Base-by-base conservation (phyloP, 2,888 invertebrate species). In the Microplitis deprimator region DNA sequence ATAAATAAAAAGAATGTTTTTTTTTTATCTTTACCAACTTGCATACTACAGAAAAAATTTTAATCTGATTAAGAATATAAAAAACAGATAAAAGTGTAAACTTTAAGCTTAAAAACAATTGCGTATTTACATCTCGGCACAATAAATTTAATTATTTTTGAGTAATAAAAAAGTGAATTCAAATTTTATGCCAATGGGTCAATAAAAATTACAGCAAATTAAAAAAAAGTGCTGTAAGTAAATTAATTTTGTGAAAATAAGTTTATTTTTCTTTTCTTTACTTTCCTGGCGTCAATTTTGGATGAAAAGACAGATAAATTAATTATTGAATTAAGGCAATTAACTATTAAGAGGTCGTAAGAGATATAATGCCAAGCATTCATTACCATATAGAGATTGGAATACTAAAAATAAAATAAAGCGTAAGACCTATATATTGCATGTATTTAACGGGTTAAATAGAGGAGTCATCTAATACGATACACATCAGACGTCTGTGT, bases 271-370 rank as follows among this genome's bases (percentile, higher is more conserved):
- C 5, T n/a, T 70, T 70, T 59, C 38, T 29, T 6, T 70, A 13
- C 38, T 20, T 20, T n/a, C 17, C n/a, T 70, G 13, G 61, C 16
- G 17, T 60, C 61, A 40, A 39, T 62, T 39, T 16, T 16, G 40
- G 16, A 39, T 62, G 40, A 62, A 72, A 61, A 62, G 38, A 67
- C 67, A 20, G n/a, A 8, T 59, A 38, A 67, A 73, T 74, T 39
- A 68, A 74, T 74, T 60, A 74, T 74, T 68, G 67, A 68, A 16
- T 59, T 41, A 60, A 59, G 68, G 74, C 74, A 74, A 74, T 74
- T 68, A 74, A 67, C 39, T 39, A 29, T 38, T 74, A 50, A 13
- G 60, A 41, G 68, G 60, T 50, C 67, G 67, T 74, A 50, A 13
- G 68, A 20, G 10, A 50, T 67, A 73, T 59, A 74, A 74, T 74